Percentiles rank a stretch among this genome's conserved stretches.
Conservation (phyloP, 2,113 vertebrate species). For the Lates calcarifer region DNA sequence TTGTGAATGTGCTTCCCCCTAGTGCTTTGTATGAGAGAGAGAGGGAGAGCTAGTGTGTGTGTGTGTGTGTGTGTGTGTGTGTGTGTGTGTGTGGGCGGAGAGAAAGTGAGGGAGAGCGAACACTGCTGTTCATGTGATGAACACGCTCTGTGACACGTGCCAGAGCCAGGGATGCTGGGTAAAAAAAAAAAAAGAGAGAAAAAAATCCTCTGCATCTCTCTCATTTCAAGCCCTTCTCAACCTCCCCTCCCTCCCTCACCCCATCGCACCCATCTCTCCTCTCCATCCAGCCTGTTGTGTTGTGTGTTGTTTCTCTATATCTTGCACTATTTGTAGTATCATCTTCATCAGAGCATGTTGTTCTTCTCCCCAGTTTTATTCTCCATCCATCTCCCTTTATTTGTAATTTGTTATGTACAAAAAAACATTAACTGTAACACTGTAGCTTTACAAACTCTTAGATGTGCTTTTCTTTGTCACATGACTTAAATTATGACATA, state of each 20-base stretch:
- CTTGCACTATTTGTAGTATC: not conserved
- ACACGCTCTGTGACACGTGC: constrained; percentile 81
- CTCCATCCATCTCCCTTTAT: not conserved
- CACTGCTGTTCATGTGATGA: constrained; percentile 75
- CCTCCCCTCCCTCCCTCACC: constrained; percentile 15
- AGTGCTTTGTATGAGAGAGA: constrained; percentile 50
- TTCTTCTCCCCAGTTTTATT: constrained; percentile 1
- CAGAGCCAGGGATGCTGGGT: constrained; percentile 72
- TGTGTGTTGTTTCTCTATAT: constrained; percentile 11
- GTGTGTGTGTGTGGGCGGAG: constrained; percentile 39
- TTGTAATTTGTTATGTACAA: too few species aligned
- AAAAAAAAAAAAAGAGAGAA: constrained; percentile 26
- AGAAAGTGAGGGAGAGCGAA: constrained; percentile 28
- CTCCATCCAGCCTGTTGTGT: constrained; percentile 8
- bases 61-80: constrained; percentile 33
- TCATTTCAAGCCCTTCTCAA: constrained; percentile 41
- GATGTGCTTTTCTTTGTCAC: too few species aligned
- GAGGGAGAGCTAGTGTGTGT: constrained; percentile 19
- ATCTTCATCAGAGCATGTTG: not conserved
- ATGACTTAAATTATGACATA: too few species aligned
- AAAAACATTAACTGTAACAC: too few species aligned
- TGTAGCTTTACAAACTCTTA: too few species aligned
- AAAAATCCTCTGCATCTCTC: constrained; percentile 55
- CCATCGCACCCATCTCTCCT: constrained; percentile 9
- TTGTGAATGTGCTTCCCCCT: constrained; percentile 75